Evolutionary conservation across 2,797 vertebrate species (phyloP).

Genomic region (Borostomias antarcticus): DNA sequence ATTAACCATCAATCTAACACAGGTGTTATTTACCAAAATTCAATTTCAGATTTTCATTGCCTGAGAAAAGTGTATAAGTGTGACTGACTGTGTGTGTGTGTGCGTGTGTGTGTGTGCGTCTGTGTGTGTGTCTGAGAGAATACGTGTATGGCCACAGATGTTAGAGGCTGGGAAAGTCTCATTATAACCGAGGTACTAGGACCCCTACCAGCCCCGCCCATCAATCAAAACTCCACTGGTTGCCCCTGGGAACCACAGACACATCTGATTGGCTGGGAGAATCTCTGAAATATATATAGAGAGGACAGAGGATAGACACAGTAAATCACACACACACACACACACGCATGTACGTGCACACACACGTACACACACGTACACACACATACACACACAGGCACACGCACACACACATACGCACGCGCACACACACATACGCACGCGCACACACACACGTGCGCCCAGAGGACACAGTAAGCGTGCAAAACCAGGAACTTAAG

Average conservation of each 20-base stretch:
- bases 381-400: no score
- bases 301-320: no score
- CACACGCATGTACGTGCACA: no score
- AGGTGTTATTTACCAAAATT: conserved; percentile 3
- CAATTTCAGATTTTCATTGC: no score
- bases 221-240: conserved; percentile 50
- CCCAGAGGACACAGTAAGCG: no score
- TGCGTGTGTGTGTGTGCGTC: no score
- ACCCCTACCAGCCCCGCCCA: conserved; percentile 55
- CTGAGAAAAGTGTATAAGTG: background rate
- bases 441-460: no score
- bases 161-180: conserved; percentile 62
- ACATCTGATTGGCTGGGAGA: conserved; percentile 41
- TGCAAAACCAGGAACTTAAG: no score
- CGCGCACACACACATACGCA: no score
- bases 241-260: conserved; percentile 40
- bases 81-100: conserved; percentile 9
- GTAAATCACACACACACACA: no score
- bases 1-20: conserved; percentile 22
- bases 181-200: conserved; percentile 55
- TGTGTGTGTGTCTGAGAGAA: background rate
- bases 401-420: no score
- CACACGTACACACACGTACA: no score
- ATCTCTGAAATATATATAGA: conserved; percentile 31
- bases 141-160: conserved; percentile 57